Evolutionary conservation across 2,797 vertebrate genomes (phyloP).

Genomic region (Taeniopygia guttata): DNA sequence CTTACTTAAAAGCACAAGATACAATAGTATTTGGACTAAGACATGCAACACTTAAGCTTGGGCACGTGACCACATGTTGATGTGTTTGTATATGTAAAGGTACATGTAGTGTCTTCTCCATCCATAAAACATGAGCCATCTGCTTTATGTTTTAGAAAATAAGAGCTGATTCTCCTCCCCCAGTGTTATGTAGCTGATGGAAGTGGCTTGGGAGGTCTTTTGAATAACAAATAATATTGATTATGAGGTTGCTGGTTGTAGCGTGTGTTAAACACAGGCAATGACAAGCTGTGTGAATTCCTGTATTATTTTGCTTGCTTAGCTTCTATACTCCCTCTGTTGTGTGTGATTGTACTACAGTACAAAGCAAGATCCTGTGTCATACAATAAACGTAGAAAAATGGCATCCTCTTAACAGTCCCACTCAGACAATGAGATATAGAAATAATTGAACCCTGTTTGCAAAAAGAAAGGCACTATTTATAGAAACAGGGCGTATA

Average conservation of each 20-base stretch:
- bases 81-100: neutral
- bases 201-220: neutral
- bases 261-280: neutral
- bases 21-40: neutral
- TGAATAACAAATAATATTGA: conserved; percentile 4
- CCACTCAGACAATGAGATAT: neutral
- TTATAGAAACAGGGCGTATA: neutral
- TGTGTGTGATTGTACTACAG: neutral
- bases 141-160: neutral
- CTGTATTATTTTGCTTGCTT: neutral
- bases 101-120: neutral
- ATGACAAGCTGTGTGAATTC: neutral
- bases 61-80: neutral
- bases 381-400: neutral
- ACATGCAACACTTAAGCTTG: accelerated
- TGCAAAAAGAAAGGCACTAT: neutral
- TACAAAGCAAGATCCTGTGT: neutral
- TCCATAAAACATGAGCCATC: conserved; percentile 25
- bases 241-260: neutral
- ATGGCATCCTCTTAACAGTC: neutral
- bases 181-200: neutral
- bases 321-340: neutral
- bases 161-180: neutral
- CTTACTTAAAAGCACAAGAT: neutral
- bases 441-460: neutral